Base-by-base conservation (phyloP, 2,797 vertebrate species). In the Hydrocynus forskahlii region DNA sequence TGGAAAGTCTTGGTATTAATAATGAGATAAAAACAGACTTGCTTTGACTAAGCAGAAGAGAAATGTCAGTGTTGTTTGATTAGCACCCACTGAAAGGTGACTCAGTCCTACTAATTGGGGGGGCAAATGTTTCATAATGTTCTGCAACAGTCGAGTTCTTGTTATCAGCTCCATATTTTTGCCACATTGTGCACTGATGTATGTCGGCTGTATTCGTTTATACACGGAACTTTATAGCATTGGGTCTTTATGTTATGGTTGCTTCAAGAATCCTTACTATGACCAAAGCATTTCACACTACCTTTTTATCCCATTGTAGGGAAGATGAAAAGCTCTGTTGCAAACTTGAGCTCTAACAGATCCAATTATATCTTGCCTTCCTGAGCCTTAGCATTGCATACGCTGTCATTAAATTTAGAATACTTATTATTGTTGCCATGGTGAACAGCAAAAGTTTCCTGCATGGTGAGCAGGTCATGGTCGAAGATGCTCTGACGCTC, bases 401-500 rank as follows among this genome's bases (percentile, higher is more conserved):
- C 23, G 6, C 29, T 81, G 38, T 78, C 70, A 73, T 81, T 70
- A 75, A 83, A 83, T 78, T 78, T 73, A 80, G 66, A 73, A 75
- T 80, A 75, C 75, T 75, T 78, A 67, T 79, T 71, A 83, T 76
- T 78, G 70, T 85, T 85, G 75, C 75, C 64, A 81, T 86, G 75
- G 76, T 67, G 77, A 82, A 73, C 64, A 82, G 72, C 78, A 67
- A 70, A 76, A 59, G 43, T 54, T 79, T 83, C 55, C 68, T 52
- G 43, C 76, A 78, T 55, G 35, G 25, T n/a, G 50, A 55, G 16
- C 50, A 74, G 54, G 19, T 74, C 73, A 76, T 76, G 70, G 79
- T 59, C 57, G 72, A 80, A 83, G 73, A 54, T 59, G 57, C 54
- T 35, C 25, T 43, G 54, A 59, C 19, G 19, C 38, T 75, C n/a